Percentiles rank a stretch among this genome's conserved stretches.
phyloP scores from a whole-genome alignment of 2,888 invertebrate genomes.

The Cyclophora albipunctata region DNA sequence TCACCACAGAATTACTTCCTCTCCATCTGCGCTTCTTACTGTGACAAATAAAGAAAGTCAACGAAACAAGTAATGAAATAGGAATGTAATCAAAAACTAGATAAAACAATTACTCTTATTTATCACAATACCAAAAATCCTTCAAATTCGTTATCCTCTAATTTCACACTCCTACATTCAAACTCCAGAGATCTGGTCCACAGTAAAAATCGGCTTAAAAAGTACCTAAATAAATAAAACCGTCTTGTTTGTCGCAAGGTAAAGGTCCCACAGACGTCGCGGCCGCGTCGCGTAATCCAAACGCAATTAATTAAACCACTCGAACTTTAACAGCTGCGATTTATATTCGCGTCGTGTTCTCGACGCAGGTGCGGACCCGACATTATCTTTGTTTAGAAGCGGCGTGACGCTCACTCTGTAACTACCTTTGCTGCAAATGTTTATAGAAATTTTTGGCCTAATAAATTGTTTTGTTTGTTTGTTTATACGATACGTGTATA shows the following conservation, averaged over 20 bases:
- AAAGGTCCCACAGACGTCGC: conserved; percentile 11
- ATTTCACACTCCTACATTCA: too few relatives aligned
- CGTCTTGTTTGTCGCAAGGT: background rate
- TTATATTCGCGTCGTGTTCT: conserved; percentile 50
- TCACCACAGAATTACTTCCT: too few relatives aligned
- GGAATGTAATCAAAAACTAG: too few relatives aligned
- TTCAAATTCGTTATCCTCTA: too few relatives aligned
- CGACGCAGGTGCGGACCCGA: conserved; percentile 33
- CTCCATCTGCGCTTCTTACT: too few relatives aligned
- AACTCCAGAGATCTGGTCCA: too few relatives aligned
- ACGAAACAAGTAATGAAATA: too few relatives aligned
- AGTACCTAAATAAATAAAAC: too few relatives aligned
- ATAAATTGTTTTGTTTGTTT: background rate
- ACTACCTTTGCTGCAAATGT: conserved; percentile 3
- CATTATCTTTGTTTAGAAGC: conserved; percentile 33
- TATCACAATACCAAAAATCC: too few relatives aligned
- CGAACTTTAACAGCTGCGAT: conserved; percentile 55
- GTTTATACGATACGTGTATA: background rate
- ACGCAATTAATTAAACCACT: conserved; percentile 61
- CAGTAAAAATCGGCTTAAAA: too few relatives aligned
- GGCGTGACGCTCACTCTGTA: conserved; percentile 7
- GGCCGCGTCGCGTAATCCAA: conserved; percentile 37
- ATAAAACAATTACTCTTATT: too few relatives aligned
- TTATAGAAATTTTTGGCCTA: background rate
- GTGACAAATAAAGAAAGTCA: too few relatives aligned